phyloP scores from a whole-genome alignment of 2,113 vertebrate species.

The Zeus faber region DNA sequence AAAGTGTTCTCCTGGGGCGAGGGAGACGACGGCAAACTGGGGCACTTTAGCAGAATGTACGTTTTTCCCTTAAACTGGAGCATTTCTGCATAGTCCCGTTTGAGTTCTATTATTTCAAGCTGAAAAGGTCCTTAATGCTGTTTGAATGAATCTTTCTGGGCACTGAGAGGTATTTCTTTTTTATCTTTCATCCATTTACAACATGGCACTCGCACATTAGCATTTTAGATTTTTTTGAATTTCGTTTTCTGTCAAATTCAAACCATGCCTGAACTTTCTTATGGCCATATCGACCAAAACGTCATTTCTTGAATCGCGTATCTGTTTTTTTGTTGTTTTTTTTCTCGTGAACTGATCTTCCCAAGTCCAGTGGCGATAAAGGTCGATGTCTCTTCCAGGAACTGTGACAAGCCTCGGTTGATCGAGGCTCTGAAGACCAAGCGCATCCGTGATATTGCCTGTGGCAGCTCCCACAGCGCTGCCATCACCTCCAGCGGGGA shows the following conservation, averaged over 20 bases:
- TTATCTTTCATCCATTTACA: too few species aligned
- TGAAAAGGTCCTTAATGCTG: too few species aligned
- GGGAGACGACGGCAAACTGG: conserved; percentile 97
- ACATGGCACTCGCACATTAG: too few species aligned
- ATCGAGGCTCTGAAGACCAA: conserved; percentile 96
- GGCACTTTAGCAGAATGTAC: conserved; percentile 98
- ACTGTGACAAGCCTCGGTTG: conserved; percentile 95
- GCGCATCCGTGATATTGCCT: conserved; percentile 95
- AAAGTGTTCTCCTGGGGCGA: conserved; percentile 99
- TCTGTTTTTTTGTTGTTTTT: background rate
- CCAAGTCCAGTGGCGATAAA: background rate
- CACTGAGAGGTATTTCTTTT: too few species aligned
- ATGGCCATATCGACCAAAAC: background rate
- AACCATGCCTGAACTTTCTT: too few species aligned
- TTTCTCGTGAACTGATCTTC: background rate
- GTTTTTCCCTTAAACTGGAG: too few species aligned
- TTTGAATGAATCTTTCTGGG: too few species aligned
- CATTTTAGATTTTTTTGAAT: too few species aligned
- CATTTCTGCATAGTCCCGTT: too few species aligned
- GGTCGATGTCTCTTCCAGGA: conserved; percentile 70
- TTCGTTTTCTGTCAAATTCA: too few species aligned
- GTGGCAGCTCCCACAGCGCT: conserved; percentile 95
- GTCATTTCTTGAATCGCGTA: background rate
- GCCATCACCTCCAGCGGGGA: conserved; percentile 97
- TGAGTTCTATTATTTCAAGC: too few species aligned